Conservation (phyloP, 2,888 invertebrate species). For the Carterocephalus palaemon region DNA sequence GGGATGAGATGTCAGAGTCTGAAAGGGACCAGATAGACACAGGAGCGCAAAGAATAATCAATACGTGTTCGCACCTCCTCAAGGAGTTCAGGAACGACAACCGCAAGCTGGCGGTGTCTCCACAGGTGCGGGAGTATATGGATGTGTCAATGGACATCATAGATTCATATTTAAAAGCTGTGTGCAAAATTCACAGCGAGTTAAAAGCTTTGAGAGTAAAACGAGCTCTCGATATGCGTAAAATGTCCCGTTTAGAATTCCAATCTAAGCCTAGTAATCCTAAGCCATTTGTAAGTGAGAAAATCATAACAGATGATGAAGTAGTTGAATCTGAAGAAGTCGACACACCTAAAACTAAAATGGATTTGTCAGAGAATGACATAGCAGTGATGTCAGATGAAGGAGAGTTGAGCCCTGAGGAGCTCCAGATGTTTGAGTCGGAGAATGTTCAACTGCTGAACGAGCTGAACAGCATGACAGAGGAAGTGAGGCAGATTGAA, state of each 20-base stretch:
- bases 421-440: conserved; percentile 94
- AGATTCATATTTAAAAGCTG: conserved; percentile 88
- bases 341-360: conserved; percentile 42
- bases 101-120: conserved; percentile 64
- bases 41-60: conserved; percentile 91
- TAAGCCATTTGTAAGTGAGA: conserved; percentile 52
- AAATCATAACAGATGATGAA: conserved; percentile 41
- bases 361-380: conserved; percentile 66
- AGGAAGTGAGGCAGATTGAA: conserved; percentile 94
- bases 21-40: conserved; percentile 93
- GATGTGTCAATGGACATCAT: conserved; percentile 86
- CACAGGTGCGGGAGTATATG: conserved; percentile 88
- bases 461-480: conserved; percentile 91
- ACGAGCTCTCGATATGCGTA: conserved; percentile 89
- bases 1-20: conserved; percentile 87
- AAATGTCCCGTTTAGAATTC: conserved; percentile 84
- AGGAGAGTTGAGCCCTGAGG: conserved; percentile 87
- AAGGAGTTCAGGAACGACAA: conserved; percentile 86
- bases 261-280: conserved; percentile 52
- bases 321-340: conserved; percentile 31
- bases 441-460: conserved; percentile 93
- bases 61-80: conserved; percentile 86
- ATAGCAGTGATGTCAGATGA: conserved; percentile 76
- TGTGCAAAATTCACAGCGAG: conserved; percentile 92
- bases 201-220: conserved; percentile 93